Conservation (phyloP, 2,797 vertebrate species). For the Carduelis carduelis region DNA sequence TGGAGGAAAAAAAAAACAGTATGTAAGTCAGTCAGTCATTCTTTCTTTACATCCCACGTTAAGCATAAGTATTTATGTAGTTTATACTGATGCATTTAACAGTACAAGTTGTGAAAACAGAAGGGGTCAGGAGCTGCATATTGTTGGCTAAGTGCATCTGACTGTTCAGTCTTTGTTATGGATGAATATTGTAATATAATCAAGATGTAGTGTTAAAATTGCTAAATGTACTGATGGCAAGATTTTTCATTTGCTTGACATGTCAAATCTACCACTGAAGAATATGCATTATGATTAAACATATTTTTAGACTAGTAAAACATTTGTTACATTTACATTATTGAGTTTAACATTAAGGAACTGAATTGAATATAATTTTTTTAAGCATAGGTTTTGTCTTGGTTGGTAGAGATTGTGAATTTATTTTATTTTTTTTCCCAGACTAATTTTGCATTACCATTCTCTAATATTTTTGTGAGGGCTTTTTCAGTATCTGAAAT, state of each 20-base stretch:
- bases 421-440: background rate
- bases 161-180: background rate
- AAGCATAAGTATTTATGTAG: background rate
- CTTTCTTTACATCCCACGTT: background rate
- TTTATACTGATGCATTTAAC: background rate
- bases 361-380: background rate
- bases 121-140: background rate
- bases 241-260: background rate
- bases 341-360: background rate
- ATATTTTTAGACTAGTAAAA: background rate
- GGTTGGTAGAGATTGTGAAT: background rate
- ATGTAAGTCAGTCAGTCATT: accelerated
- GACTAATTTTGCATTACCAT: background rate
- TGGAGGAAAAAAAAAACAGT: background rate
- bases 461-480: background rate
- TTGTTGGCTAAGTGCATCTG: background rate
- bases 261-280: background rate
- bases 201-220: background rate
- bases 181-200: background rate
- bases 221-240: background rate
- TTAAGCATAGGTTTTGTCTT: background rate
- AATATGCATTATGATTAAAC: background rate
- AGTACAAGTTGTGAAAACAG: background rate
- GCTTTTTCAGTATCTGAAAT: background rate
- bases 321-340: background rate